Conservation (phyloP, 2,797 vertebrate species). For the Sebastes hopkinsi region DNA sequence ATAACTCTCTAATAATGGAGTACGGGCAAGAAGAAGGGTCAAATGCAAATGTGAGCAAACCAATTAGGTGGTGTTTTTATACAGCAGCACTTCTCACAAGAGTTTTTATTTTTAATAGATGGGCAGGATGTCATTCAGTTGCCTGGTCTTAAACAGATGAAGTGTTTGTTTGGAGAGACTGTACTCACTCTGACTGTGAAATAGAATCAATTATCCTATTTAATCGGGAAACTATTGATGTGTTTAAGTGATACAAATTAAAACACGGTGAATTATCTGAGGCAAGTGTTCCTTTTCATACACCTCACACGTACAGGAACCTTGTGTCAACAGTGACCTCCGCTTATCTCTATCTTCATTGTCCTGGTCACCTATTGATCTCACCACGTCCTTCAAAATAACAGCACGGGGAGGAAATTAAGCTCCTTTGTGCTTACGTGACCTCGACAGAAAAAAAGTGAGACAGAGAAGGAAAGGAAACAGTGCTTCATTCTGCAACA, state of each 20-base stretch:
- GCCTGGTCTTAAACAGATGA: conserved; percentile 10
- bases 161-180: conserved; percentile 18
- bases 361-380: conserved; percentile 61
- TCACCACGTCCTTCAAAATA: conserved; percentile 36
- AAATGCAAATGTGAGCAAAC: conserved; percentile 54
- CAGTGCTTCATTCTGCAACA: conserved; percentile 69
- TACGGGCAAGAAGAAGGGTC: conserved; percentile 30
- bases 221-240: conserved; percentile 16
- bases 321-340: conserved; percentile 27
- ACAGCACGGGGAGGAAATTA: conserved; percentile 41
- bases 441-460: conserved; percentile 38
- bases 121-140: conserved; percentile 15
- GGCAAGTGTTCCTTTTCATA: conserved; percentile 10
- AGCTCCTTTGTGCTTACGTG: conserved; percentile 51
- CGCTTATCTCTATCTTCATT: conserved; percentile 50
- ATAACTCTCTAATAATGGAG: conserved; percentile 59
- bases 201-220: not conserved
- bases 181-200: not conserved
- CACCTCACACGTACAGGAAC: not conserved
- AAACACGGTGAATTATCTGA: conserved; percentile 16
- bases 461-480: conserved; percentile 50
- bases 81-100: not conserved
- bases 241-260: conserved; percentile 1
- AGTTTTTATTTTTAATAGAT: conserved; percentile 37
- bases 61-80: conserved; percentile 56